Evolutionary conservation across 2,113 vertebrate genomes (phyloP).

Genomic region (Ceyx margarethae): DNA sequence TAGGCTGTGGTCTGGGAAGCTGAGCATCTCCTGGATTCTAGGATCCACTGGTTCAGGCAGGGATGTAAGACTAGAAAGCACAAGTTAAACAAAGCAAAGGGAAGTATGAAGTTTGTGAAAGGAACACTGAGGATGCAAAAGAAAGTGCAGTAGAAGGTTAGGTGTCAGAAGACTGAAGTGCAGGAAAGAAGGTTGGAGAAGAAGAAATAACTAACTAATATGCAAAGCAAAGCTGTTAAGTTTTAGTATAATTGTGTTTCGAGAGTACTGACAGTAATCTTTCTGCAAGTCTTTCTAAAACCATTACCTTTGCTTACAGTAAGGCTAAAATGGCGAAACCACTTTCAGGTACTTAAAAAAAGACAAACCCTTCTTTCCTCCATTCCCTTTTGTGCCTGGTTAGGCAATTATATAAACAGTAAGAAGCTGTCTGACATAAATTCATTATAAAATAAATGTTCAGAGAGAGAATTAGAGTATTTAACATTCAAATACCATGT

Average conservation of each 20-base stretch:
- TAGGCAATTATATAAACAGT: background rate
- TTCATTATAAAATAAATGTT: background rate
- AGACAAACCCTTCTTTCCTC: background rate
- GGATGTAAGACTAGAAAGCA: background rate
- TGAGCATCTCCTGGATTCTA: background rate
- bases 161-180: background rate
- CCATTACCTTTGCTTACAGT: background rate
- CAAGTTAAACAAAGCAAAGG: rapidly evolving
- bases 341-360: background rate
- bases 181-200: background rate
- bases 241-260: constrained; percentile 9
- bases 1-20: background rate
- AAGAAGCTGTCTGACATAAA: background rate
- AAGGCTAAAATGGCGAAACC: background rate
- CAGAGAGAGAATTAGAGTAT: background rate
- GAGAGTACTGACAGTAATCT: constrained; percentile 1
- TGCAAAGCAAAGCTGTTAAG: background rate
- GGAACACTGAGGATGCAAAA: background rate
- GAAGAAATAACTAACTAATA: background rate
- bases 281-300: background rate
- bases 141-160: background rate
- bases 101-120: background rate
- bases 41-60: background rate
- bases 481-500: background rate
- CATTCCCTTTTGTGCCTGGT: background rate